These are phyloP conservation scores for Aurelia aurita complex sp. Pacific DNA, from an alignment of 30 jellyfish, hydroid and myxozoan genomes.

Conservation along the genomic window DNA sequence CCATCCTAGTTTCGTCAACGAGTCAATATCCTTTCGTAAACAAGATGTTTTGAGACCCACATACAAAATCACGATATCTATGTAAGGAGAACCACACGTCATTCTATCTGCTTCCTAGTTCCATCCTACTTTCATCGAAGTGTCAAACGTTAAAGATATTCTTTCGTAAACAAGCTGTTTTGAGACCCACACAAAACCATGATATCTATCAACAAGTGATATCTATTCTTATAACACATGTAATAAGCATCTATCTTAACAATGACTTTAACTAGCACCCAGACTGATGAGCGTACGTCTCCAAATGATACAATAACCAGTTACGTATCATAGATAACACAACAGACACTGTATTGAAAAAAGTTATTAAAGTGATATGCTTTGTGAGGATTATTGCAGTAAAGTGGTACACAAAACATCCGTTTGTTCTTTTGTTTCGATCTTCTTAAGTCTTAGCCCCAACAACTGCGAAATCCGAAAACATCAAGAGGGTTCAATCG, in stretches of 20 bases:
- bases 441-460: constrained; percentile 6
- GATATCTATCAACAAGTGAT: too few relatives aligned
- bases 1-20: too few relatives aligned
- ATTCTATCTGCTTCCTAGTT: too few relatives aligned
- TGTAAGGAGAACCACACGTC: too few relatives aligned
- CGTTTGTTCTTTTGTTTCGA: constrained; percentile 18
- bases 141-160: too few relatives aligned
- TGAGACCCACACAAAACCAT: too few relatives aligned
- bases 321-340: constrained; percentile 19
- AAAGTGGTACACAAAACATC: constrained; percentile 14
- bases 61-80: too few relatives aligned
- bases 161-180: too few relatives aligned
- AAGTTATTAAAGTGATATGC: constrained; percentile 6
- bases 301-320: constrained; percentile 3
- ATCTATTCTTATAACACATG: background rate
- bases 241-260: background rate
- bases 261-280: background rate
- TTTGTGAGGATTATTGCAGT: constrained; percentile 9
- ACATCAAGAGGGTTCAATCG: too few relatives aligned
- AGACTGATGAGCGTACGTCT: constrained; percentile 5
- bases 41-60: too few relatives aligned
- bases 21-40: too few relatives aligned
- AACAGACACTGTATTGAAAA: constrained; percentile 10
- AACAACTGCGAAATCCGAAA: background rate
- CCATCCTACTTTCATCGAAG: too few relatives aligned